Percentiles rank a stretch among this genome's conserved stretches.
Conservation (phyloP, 2,797 vertebrate species). For the Pagetopsis macropterus region DNA sequence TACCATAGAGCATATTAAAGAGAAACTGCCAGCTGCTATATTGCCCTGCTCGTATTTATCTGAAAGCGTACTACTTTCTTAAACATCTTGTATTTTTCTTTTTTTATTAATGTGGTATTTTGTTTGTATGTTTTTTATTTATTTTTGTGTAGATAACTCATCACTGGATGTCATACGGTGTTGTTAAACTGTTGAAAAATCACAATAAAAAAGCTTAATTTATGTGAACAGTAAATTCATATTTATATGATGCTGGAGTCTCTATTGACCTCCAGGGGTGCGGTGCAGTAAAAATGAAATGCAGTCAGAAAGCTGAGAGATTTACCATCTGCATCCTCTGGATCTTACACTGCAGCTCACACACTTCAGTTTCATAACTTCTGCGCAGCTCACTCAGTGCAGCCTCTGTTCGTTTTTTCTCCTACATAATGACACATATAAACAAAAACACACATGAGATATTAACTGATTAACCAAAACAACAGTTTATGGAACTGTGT, state of each 20-base stretch:
- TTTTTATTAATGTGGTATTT: too few species aligned
- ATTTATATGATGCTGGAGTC: not conserved
- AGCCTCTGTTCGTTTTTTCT: conserved; percentile 87
- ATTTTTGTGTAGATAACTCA: too few species aligned
- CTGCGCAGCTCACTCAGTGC: conserved; percentile 85
- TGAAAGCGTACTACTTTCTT: too few species aligned
- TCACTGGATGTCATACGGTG: too few species aligned
- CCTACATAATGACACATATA: conserved; percentile 76
- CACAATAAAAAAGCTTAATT: not conserved
- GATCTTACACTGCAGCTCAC: conserved; percentile 92
- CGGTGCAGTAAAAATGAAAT: not conserved
- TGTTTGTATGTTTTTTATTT: too few species aligned
- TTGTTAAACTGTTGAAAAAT: too few species aligned
- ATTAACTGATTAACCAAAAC: not conserved
- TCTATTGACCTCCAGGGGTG: not conserved
- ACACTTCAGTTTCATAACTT: conserved; percentile 90
- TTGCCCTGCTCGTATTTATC: too few species aligned
- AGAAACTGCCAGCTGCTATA: too few species aligned
- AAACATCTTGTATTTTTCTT: too few species aligned
- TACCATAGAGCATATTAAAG: too few species aligned
- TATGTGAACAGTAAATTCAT: not conserved
- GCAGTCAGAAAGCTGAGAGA: conserved; percentile 7
- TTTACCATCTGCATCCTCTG: conserved; percentile 91
- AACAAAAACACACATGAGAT: not conserved
- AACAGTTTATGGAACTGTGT: not conserved